Percentiles rank a stretch among this genome's conserved stretches.
phyloP scores from a whole-genome alignment of 2,888 invertebrate species.

The Aquatica leii region DNA sequence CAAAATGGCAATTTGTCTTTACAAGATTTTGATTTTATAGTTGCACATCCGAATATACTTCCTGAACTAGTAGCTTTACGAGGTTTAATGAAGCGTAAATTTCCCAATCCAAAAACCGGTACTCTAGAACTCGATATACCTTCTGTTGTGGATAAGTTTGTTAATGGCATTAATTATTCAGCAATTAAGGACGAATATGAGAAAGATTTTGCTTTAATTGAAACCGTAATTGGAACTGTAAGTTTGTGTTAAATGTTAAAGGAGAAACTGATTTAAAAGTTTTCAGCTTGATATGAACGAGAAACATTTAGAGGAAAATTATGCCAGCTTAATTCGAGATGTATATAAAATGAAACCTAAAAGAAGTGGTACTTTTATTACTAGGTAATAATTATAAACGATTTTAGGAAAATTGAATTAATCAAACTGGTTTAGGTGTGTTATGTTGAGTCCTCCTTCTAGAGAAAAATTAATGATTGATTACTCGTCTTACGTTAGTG shows the following conservation, averaged over 20 bases:
- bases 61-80: slow-evolving; percentile 78
- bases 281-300: slow-evolving; percentile 78
- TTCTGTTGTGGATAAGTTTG: slow-evolving; percentile 69
- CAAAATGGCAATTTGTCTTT: slow-evolving; percentile 75
- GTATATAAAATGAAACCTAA: slow-evolving; percentile 72
- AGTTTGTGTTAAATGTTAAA: slow-evolving; percentile 45
- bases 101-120: slow-evolving; percentile 74
- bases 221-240: slow-evolving; percentile 76
- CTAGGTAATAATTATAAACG: slow-evolving; percentile 61
- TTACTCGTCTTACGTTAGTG: slow-evolving; percentile 48
- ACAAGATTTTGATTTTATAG: slow-evolving; percentile 75
- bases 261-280: slow-evolving; percentile 22
- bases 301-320: slow-evolving; percentile 76
- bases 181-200: slow-evolving; percentile 73
- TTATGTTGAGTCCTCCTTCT: slow-evolving; percentile 71
- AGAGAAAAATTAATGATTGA: slow-evolving; percentile 74
- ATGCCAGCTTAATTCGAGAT: slow-evolving; percentile 71
- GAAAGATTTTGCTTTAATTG: slow-evolving; percentile 74
- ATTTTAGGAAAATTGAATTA: background rate
- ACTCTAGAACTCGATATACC: slow-evolving; percentile 73
- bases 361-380: slow-evolving; percentile 74
- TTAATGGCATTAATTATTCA: slow-evolving; percentile 75
- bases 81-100: slow-evolving; percentile 79
- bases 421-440: slow-evolving; percentile 65
- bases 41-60: slow-evolving; percentile 83